Evolutionary conservation across 1,140 invertebrate genomes (phyloP).

Genomic region (Lepidostoma basale): DNA sequence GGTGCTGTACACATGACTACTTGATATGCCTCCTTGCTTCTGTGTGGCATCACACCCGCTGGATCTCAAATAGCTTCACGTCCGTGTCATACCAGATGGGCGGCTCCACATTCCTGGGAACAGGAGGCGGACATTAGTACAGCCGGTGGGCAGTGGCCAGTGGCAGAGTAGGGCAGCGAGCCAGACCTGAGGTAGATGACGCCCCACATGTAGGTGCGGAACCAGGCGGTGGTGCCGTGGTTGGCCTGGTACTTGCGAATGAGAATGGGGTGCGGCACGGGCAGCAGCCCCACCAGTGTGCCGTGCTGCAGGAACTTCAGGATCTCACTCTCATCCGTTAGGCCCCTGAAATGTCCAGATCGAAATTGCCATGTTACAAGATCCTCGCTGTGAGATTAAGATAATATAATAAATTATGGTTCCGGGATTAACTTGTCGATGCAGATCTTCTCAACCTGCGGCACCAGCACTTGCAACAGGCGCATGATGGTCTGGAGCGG

Average conservation of each 20-base stretch:
- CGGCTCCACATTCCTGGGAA: constrained; percentile 92
- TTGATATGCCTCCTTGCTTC: no score
- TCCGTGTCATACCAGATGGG: constrained; percentile 99
- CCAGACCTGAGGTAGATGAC: constrained; percentile 93
- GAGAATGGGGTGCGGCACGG: constrained; percentile 98
- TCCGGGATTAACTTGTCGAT: constrained; percentile 90
- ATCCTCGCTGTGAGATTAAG: no score
- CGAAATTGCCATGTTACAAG: no score
- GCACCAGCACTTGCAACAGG: constrained; percentile 96
- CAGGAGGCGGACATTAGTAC: constrained; percentile 28
- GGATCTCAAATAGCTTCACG: constrained; percentile 98
- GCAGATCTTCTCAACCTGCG: constrained; percentile 99
- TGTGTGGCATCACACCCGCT: constrained; percentile 78
- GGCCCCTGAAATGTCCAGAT: constrained; percentile 71
- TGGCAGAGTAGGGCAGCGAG: not conserved
- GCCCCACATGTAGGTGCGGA: constrained; percentile 99
- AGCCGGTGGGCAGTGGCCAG: not conserved
- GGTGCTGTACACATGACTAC: no score
- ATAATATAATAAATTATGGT: not conserved
- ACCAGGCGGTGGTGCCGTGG: constrained; percentile 97
- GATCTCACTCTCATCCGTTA: constrained; percentile 99
- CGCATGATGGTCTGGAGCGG: constrained; percentile 99
- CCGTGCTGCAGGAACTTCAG: constrained; percentile 98
- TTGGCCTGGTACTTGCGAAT: constrained; percentile 99
- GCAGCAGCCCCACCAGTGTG: constrained; percentile 94